Base-by-base conservation (phyloP, 2,888 invertebrate species). In the Eilema griseolum region DNA sequence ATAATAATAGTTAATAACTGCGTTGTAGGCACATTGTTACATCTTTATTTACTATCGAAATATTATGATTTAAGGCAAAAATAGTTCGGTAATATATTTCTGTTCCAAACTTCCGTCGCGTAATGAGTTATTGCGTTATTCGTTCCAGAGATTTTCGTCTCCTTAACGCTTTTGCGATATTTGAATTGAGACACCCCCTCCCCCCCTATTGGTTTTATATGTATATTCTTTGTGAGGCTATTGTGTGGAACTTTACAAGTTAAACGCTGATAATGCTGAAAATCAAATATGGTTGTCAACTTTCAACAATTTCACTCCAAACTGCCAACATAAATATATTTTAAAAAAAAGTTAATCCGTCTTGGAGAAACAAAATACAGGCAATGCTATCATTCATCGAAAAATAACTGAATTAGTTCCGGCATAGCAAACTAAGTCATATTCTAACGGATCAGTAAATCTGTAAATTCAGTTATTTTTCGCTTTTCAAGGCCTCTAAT, bases 11-110 rank as follows among this genome's bases (percentile, higher is more conserved):
- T 28, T 31, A 65, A 8, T 52, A 65, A 65, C 23, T 65, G 64
- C 52, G 12, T 31, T 1, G 8, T 65, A 59, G 26, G 59, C 59
- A 59, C 59, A 28, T 59, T 59, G 59, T 26, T 26, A 59, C 31
- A 65, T 24, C 24, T 31, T 52, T 56, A 64, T 52, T 52, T 64
- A 65, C 56, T 56, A 31, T 31, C 52, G 23, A 23, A 56, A 23
- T 65, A 56, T 65, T 56, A 56, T 56, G 64, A 65, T 56, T 65
- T 31, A 65, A 56, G 64, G 52, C 52, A 56, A 31, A 52, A 65
- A 56, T 65, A 65, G 52, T 64, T 64, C 14, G 0, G 31, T 28
- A 64, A 52, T 64, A 64, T 64, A 64, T 46, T 64, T 64, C 12
- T 28, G 59, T 28, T 52, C 52, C 64, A 31, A 64, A 64, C 52